A percentile compares a stretch with the other conserved stretches of the same genome.
Conservation (phyloP, 2,797 vertebrate genomes). For the Ciconia nigra region DNA sequence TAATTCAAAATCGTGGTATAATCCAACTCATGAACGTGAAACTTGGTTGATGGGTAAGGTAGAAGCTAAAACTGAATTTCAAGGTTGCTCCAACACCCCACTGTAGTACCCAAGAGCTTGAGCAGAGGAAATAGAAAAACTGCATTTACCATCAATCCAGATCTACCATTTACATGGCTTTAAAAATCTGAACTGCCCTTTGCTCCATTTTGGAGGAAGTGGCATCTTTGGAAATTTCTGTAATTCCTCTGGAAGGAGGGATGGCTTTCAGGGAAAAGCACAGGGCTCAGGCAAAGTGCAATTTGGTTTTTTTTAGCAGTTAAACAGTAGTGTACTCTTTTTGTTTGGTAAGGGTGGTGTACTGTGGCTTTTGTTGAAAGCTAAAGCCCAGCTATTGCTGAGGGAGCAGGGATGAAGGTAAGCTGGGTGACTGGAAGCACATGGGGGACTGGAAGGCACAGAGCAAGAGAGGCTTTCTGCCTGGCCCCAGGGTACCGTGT, state of each 20-base stretch:
- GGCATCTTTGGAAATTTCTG: neutral
- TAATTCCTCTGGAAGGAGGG: neutral
- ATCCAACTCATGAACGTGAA: neutral
- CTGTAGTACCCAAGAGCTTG: neutral
- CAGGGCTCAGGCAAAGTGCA: neutral
- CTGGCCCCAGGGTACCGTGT: fast-evolving
- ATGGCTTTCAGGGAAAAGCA: neutral
- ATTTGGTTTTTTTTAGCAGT: neutral
- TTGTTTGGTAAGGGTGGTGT: fast-evolving
- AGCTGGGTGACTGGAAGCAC: no score
- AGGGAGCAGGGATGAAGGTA: neutral
- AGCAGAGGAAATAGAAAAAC: neutral
- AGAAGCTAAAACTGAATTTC: neutral
- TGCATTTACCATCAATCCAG: fast-evolving
- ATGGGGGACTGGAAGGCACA: fast-evolving
- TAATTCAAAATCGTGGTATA: neutral
- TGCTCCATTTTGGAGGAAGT: fast-evolving
- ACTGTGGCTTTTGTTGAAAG: fast-evolving
- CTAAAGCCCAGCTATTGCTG: neutral
- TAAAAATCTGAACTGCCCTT: neutral
- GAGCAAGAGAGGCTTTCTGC: fast-evolving
- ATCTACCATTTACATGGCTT: neutral
- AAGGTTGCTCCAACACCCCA: neutral
- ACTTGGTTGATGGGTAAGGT: neutral
- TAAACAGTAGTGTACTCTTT: no score